Evolutionary conservation across 2,797 vertebrate genomes (phyloP), one percentile per base, ranked within the genome.

Genomic region (Sebastes reedi): DNA sequence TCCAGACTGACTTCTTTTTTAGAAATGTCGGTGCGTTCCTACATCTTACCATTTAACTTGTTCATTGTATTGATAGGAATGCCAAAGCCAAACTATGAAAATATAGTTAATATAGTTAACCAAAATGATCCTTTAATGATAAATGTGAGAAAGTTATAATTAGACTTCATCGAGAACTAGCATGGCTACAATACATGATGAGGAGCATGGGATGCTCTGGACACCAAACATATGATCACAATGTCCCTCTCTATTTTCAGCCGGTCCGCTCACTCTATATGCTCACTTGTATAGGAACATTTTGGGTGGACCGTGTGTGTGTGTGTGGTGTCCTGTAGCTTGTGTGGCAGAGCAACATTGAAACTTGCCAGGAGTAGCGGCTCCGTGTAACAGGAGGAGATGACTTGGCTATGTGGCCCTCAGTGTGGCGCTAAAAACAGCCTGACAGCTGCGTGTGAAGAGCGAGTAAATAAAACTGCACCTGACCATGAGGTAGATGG

Each of bases 361-460:
- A 84, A 55, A 64, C 56, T 42, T 69, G 68, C 81, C 70, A 75
- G 72, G 74, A 75, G 83, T 52, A 67, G 27, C 16, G 78, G 75
- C 90, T 90, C 85, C 24, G 65, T 91, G 94, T 90, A 93, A 95
- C 83, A 76, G 80, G 94, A 95, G 94, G 82, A 94, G 92, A 86
- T 85, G 76, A 85, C 85, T 90, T 80, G 76, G 75, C 78, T 79
- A 72, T 86, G 89, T 88, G 88, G 89, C 83, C 87, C 82, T 92
- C 83, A 68, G 80, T 87, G 89, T 85, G 82, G 67, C 52, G 85
- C 94, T 95, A 94, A 95, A 96, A 96, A 95, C 93, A 94, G 94
- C 86, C 68, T 64, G 85, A 90, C 95, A 96, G 95, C 95, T 96
- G 94, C 87, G 87, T 61, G 87, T 77, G 80, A 73, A 66, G 72